phyloP scores from a whole-genome alignment of 1,140 invertebrate species.

The Medauroidea extradentata region DNA sequence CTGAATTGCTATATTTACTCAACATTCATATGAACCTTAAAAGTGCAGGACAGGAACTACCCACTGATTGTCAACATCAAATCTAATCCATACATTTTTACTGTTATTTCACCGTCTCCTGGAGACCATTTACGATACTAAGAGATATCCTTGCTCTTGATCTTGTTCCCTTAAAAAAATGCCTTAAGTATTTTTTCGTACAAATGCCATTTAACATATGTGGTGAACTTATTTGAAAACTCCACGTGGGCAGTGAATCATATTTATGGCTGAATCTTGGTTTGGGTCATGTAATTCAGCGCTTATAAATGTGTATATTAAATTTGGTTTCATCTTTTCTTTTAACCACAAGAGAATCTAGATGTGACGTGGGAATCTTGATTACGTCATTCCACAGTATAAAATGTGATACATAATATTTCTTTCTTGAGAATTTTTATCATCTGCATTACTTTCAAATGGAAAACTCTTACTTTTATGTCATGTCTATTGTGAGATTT shows the following conservation, averaged over 20 bases:
- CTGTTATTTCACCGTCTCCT: conserved; percentile 34
- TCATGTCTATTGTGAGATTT: conserved; percentile 39
- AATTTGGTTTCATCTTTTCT: conserved; percentile 33
- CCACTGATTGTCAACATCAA: conserved; percentile 45
- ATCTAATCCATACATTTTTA: conserved; percentile 1
- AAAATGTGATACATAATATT: conserved; percentile 31
- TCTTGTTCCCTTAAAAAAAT: conserved; percentile 1
- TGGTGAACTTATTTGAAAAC: conserved; percentile 15
- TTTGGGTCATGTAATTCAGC: too few relatives aligned
- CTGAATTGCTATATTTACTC: conserved; percentile 47
- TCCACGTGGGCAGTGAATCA: conserved; percentile 49
- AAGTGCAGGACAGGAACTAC: conserved; percentile 48
- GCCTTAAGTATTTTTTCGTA: conserved; percentile 10
- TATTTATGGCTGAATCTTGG: conserved; percentile 32
- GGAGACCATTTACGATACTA: conserved; percentile 21
- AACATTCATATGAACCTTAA: conserved; percentile 48
- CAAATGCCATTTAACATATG: conserved; percentile 8
- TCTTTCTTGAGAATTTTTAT: conserved; percentile 37
- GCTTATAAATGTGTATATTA: conserved; percentile 38
- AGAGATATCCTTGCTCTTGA: not conserved
- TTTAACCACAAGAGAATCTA: conserved; percentile 42
- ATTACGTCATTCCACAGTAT: too few relatives aligned
- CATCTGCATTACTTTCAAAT: conserved; percentile 40
- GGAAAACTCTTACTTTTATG: conserved; percentile 44
- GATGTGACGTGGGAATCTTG: conserved; percentile 46